Base-by-base conservation (phyloP, 2,113 vertebrate species). In the Pogona vitticeps region DNA sequence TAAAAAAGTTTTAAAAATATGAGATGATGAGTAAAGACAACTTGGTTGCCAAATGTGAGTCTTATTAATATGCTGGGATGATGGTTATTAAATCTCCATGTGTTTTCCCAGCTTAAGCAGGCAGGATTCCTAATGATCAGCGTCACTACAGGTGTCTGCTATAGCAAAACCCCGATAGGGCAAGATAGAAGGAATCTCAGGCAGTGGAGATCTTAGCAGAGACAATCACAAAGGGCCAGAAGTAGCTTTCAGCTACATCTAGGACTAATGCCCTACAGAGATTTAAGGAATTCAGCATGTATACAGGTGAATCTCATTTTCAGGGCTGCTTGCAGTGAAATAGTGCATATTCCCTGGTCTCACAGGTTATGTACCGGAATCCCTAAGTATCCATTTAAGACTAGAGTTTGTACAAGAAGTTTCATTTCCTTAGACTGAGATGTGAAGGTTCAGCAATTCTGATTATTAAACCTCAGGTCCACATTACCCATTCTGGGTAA, bases 381-480 rank as follows among this genome's bases (percentile, higher is more conserved):
- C 77, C 67, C 77, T 26, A 63, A 73, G 68, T 80, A 71, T 63
- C 28, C 70, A 63, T 20, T 33, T 10, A 52, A 67, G 40, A 15
- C 59, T 36, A 73, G 38, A 46, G 31, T 31, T 80, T 86, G 59
- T 59, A 73, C 85, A 73, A 80, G 77, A 63, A 73, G 31, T 42
- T 80, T 52, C 68, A 63, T 86, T 61, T 73, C 13, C 20, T 80
- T 61, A 73, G 21, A 63, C 46, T 80, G 68, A 72, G 38, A 33
- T 61, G 58, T 85, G 76, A 70, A 85, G 23, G 33, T 77, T 77
- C 42, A 56, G 76, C 84, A 70, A 20, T 86, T 70, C 76, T 72
- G 77, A 18, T 73, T 63, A 73, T 80, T 59, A 80, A n/a, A 28
- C 56, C 68, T 63, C 56, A 80, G 77, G 68, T 73, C 40, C 68